Percentiles rank a stretch among this genome's conserved stretches.
Evolutionary conservation across 2,888 invertebrate species (phyloP).

Genomic region (Coenonympha arcania): DNA sequence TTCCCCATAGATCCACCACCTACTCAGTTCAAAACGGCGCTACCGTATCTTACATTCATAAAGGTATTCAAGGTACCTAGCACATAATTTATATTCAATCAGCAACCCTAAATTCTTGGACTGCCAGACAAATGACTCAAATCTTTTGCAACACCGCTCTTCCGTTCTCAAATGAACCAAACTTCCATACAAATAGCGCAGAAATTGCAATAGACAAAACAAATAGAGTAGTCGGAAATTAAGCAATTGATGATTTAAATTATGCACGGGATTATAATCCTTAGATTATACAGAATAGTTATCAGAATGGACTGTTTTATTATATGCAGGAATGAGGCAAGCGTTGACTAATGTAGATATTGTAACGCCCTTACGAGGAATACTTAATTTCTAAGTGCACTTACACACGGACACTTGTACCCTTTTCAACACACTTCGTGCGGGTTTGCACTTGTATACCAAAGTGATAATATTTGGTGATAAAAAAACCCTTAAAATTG

Average conservation of each 20-base stretch:
- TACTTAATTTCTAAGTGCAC: slow-evolving; percentile 20
- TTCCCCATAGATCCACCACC: too few species aligned
- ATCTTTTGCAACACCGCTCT: not conserved
- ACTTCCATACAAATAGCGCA: slow-evolving; percentile 1
- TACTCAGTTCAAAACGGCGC: too few species aligned
- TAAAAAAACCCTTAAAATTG: not conserved
- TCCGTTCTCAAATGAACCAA: slow-evolving; percentile 7
- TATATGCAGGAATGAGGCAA: slow-evolving; percentile 13
- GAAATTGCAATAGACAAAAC: slow-evolving; percentile 12
- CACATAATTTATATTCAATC: slow-evolving; percentile 28
- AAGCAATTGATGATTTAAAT: slow-evolving; percentile 13
- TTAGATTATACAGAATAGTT: slow-evolving; percentile 11
- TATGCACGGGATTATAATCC: slow-evolving; percentile 18
- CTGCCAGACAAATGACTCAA: slow-evolving; percentile 28
- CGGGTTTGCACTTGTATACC: not conserved
- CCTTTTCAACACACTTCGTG: not conserved
- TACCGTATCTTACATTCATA: too few species aligned
- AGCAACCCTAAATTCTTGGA: slow-evolving; percentile 30
- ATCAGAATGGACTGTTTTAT: slow-evolving; percentile 13
- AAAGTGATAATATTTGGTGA: not conserved
- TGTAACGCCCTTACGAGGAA: slow-evolving; percentile 30
- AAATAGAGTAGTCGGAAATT: slow-evolving; percentile 20
- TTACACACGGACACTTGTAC: slow-evolving; percentile 12
- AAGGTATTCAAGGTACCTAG: slow-evolving; percentile 1
- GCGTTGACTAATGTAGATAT: slow-evolving; percentile 25